phyloP scores from a whole-genome alignment of 2,888 invertebrate genomes.

The Conomelus anceps region DNA sequence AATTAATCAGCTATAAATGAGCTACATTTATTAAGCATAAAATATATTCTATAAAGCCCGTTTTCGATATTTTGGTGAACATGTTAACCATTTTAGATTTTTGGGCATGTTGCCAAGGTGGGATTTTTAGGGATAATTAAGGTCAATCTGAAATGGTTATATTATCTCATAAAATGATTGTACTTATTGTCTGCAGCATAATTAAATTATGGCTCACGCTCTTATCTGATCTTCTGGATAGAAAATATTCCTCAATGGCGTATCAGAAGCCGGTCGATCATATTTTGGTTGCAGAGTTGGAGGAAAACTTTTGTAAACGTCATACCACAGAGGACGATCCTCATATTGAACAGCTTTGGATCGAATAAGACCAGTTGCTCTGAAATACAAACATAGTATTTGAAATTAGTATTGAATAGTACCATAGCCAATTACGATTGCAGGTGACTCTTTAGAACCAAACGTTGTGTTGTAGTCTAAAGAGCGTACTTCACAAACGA shows the following conservation, averaged over 20 bases:
- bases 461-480: not conserved
- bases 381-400: constrained; percentile 41
- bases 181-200: too few relatives aligned
- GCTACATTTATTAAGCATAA: too few relatives aligned
- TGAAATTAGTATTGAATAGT: constrained; percentile 19
- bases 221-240: constrained; percentile 76
- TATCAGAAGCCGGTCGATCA: constrained; percentile 57
- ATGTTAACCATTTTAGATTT: too few relatives aligned
- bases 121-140: too few relatives aligned
- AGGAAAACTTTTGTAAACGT: constrained; percentile 84
- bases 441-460: too few relatives aligned
- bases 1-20: too few relatives aligned
- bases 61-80: too few relatives aligned
- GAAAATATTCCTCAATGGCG: constrained; percentile 61
- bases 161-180: too few relatives aligned
- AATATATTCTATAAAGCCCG: too few relatives aligned
- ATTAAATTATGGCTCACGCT: constrained; percentile 58
- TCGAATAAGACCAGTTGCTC: constrained; percentile 69
- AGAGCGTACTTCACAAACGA: too few relatives aligned
- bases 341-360: constrained; percentile 71
- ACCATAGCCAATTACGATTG: not conserved
- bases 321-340: constrained; percentile 89
- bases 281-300: constrained; percentile 76
- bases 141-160: too few relatives aligned
- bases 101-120: too few relatives aligned